phyloP scores from a whole-genome alignment of 2,888 invertebrate genomes.

The Strigamia crassipes region DNA sequence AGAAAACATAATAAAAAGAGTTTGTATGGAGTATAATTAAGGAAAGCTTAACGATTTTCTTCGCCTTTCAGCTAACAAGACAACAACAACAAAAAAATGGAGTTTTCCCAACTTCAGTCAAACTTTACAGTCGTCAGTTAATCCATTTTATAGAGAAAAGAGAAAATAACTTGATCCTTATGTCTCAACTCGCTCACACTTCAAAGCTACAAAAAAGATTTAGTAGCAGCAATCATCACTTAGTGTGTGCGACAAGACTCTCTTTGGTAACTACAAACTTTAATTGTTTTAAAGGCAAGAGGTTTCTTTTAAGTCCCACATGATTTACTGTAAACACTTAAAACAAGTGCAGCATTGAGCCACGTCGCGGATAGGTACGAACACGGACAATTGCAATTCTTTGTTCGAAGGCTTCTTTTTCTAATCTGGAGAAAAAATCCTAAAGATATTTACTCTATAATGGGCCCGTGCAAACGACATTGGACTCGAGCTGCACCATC shows the following conservation, averaged over 20 bases:
- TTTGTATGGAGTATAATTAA: conserved; percentile 12
- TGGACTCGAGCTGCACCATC: conserved; percentile 19
- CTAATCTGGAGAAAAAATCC: neutral
- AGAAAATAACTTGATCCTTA: conserved; percentile 37
- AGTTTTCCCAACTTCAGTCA: conserved; percentile 27
- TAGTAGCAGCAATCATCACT: conserved; percentile 37
- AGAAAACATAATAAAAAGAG: neutral
- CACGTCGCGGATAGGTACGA: neutral
- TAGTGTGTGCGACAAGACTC: conserved; percentile 1
- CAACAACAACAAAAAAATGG: neutral
- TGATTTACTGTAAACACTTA: conserved; percentile 7
- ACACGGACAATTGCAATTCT: neutral
- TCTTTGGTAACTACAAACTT: conserved; percentile 23
- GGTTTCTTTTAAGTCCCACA: neutral
- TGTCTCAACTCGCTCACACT: conserved; percentile 32
- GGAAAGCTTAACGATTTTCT: neutral
- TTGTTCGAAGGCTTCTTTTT: neutral
- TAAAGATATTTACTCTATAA: conserved; percentile 24
- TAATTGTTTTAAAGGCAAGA: conserved; percentile 40
- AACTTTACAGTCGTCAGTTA: conserved; percentile 40
- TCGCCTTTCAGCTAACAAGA: neutral
- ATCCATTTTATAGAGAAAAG: conserved; percentile 42
- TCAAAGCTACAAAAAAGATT: conserved; percentile 31
- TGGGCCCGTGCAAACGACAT: conserved; percentile 28
- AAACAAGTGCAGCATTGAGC: conserved; percentile 1